These are phyloP conservation scores for Zophobas atratus DNA, from an alignment of 1,140 invertebrate species.

Conservation along the genomic window DNA sequence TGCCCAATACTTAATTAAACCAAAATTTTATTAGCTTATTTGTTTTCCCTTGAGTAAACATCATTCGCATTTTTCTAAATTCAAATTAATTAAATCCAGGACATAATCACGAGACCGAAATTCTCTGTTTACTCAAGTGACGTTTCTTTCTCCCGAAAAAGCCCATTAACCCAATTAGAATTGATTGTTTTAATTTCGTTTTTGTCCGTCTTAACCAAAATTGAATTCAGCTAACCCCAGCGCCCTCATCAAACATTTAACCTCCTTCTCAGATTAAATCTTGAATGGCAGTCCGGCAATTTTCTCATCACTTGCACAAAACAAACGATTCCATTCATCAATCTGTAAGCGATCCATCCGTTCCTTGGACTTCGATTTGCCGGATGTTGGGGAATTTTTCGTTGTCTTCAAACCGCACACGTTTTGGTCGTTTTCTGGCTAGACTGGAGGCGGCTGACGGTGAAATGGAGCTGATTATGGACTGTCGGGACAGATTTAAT, in stretches of 20 bases:
- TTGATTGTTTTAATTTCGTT: neutral
- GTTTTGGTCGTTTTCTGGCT: constrained; percentile 63
- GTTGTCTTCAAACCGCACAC: constrained; percentile 59
- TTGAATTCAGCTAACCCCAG: neutral
- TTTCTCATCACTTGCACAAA: neutral
- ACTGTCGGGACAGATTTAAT: constrained; percentile 55
- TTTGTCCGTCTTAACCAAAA: constrained; percentile 1
- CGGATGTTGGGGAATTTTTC: neutral
- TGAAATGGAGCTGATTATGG: constrained; percentile 55
- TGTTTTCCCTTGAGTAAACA: no score
- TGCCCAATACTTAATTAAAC: neutral
- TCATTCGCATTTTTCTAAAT: no score
- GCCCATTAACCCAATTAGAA: neutral
- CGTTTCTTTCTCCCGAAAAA: neutral
- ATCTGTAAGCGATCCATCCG: neutral
- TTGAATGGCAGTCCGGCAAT: neutral
- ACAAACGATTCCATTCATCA: neutral
- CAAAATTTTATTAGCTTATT: neutral
- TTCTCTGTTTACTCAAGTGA: no score
- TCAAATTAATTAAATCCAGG: no score
- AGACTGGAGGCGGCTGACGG: constrained; percentile 59
- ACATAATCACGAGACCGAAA: no score
- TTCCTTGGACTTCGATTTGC: neutral
- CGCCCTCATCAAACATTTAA: neutral
- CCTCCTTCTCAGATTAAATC: neutral